Evolutionary conservation across 2,888 invertebrate genomes (phyloP).

Genomic region (Eupithecia inturbata): DNA sequence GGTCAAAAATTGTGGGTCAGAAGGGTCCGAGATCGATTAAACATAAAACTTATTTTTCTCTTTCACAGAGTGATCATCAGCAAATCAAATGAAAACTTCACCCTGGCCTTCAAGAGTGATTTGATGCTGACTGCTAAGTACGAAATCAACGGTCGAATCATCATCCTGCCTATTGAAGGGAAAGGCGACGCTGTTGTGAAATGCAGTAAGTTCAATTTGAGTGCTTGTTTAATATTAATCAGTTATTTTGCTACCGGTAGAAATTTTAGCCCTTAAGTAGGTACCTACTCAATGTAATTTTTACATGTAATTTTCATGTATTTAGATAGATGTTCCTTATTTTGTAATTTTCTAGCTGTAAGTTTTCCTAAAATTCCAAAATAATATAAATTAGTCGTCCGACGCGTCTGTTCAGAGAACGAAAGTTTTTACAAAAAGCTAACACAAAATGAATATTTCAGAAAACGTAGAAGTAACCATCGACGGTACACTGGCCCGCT

Average conservation of each 20-base stretch:
- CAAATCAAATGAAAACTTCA: slow-evolving; percentile 60
- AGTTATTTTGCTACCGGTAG: too few species aligned
- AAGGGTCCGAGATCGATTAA: too few species aligned
- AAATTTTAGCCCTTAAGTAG: too few species aligned
- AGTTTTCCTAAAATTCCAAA: too few species aligned
- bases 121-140: slow-evolving; percentile 75
- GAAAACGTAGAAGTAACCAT: slow-evolving; percentile 69
- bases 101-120: slow-evolving; percentile 64
- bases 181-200: slow-evolving; percentile 73
- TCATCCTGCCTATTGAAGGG: slow-evolving; percentile 81
- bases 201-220: slow-evolving; percentile 69
- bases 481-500: slow-evolving; percentile 59
- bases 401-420: background rate
- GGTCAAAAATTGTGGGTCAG: too few species aligned
- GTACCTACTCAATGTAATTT: too few species aligned
- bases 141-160: slow-evolving; percentile 75
- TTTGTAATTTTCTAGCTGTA: too few species aligned
- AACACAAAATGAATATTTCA: slow-evolving; percentile 38
- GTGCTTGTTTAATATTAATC: background rate
- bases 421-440: background rate
- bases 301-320: too few species aligned
- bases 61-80: slow-evolving; percentile 64
- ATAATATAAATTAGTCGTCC: too few species aligned
- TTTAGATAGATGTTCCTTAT: too few species aligned
- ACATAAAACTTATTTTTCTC: background rate